Base-by-base conservation (phyloP, 53 echinoderm and acorn worm species). In the Zoroaster sp. region DNA sequence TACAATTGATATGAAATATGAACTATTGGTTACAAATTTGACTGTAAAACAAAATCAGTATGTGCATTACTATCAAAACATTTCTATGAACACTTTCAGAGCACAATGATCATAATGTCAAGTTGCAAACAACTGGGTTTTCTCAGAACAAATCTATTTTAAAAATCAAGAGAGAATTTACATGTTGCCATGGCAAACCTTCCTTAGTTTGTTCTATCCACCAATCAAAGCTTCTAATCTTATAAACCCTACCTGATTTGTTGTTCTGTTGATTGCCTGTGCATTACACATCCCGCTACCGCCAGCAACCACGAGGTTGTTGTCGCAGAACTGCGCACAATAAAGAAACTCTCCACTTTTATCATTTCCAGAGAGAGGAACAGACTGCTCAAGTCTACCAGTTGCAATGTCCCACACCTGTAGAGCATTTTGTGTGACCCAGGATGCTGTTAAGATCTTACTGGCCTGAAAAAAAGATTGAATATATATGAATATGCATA, bases 381-480 rank as follows among this genome's bases (percentile, higher is more conserved):
- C 82, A 10, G 92, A 93, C 72, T 87, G 90, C 83, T 99, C 96
- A 47, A 96, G 93, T 35, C 87, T 77, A 41, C 93, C 94, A 17
- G 88, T 91, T 5, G 94, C 71, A 40, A 93, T 77, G 78, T 99
- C 99, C 96, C 94, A 99, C 35, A 96, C 70, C 77, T 99, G 99
- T 25, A 99, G 88, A 18, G 94, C 89, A 37, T 94, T 49, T 17
- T 83, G 83, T 35, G 94, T 69, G 3, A 93, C 88, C 96, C 96
- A 99, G 15, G 99, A 99, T 54, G 96, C 99, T 15, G 99, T 99
- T 21, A 99, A 87, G 30, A 99, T 83, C 83, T 99, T 98, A 28
- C 94, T 94, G 79, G 89, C 91, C 99, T 97, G 74, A 32, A 73
- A 47, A 38, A 38, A 80, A 41, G 44, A 18, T 83, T 53, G 38